Base-by-base conservation (phyloP, 2,113 vertebrate species). In the Cavia porcellus region DNA sequence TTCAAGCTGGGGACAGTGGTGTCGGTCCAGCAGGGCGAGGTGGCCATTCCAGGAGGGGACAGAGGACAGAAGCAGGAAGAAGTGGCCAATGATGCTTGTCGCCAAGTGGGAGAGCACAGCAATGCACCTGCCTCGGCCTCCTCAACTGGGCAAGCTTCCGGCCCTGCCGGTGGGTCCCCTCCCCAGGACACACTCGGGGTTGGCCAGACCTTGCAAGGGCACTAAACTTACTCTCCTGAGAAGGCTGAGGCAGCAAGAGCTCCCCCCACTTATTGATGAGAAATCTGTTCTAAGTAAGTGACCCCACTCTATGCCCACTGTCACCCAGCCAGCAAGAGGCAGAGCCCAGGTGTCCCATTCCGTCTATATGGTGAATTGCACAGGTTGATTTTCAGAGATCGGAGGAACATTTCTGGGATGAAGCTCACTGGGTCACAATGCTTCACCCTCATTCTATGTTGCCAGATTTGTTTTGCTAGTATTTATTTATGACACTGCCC, bases 201-300 rank as follows among this genome's bases (percentile, higher is more conserved):
- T 79, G 8, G 0, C 1, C 15, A 79, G 52, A 2, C 5, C 66
- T 72, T 64, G 25, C 25, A 7, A 0, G 22, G 8, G 7, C 24
- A 15, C 25, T 35, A n/a, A 28, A 81, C 59, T 5, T 25, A 32
- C 7, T 14, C 61, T 90, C 32, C 3, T 14, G n/a, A 42, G 3
- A 30, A 6, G 28, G 38, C 55, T 28, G 50, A 84, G 88, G 35
- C 10, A 0, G 10, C 45, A n/a, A 47, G 19, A 62, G 24, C 0
- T 3, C 30, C 68, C 68, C 66, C n/a, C 17, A 80, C 45, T 64
- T 38, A 32, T 0, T 22, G n/a, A 50, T 3, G 52, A 81, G 57
- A 92, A 28, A 17, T 47, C 47, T 38, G 25, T 64, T 38, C 28
- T 0, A 22, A 87, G 30, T 0, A 22, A 87, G 30, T 30, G 15